Percentiles rank a stretch among this genome's conserved stretches.
Conservation (phyloP, 2,797 vertebrate species). For the Lutjanus campechanus region DNA sequence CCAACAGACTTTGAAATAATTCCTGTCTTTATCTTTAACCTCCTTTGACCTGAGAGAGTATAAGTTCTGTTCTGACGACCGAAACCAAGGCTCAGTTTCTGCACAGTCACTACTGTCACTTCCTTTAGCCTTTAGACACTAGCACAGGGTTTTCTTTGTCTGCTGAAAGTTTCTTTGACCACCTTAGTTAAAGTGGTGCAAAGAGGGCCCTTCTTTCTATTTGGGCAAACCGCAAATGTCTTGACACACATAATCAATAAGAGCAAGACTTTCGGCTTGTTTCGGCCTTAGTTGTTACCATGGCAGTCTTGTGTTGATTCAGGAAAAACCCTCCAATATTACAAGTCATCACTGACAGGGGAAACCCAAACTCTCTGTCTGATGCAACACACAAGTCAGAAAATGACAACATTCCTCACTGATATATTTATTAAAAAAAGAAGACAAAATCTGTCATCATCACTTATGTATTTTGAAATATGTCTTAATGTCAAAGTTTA, state of each 20-base stretch:
- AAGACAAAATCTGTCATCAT: background rate
- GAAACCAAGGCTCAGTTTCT: slow-evolving; percentile 13
- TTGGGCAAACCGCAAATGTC: background rate
- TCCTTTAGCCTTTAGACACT: slow-evolving; percentile 22
- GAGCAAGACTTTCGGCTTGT: slow-evolving; percentile 2
- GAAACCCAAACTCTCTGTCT: slow-evolving; percentile 17
- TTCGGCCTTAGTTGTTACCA: background rate
- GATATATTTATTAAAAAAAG: background rate
- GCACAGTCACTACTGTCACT: slow-evolving; percentile 12
- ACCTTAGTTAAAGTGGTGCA: background rate
- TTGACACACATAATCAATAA: background rate
- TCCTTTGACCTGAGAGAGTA: background rate
- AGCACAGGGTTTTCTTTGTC: slow-evolving; percentile 19
- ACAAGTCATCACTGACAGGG: slow-evolving; percentile 4
- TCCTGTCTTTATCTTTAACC: background rate
- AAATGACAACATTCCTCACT: background rate
- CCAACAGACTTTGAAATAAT: background rate
- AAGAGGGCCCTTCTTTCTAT: background rate
- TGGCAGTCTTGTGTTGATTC: background rate
- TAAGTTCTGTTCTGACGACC: background rate
- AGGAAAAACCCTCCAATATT: slow-evolving; percentile 17
- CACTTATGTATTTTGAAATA: too few relatives aligned
- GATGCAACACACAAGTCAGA: slow-evolving; percentile 2
- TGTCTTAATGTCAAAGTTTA: background rate
- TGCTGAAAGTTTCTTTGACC: slow-evolving; percentile 8